Evolutionary conservation across 2,797 vertebrate genomes (phyloP).

Genomic region (Enteromius unitaeniatus): DNA sequence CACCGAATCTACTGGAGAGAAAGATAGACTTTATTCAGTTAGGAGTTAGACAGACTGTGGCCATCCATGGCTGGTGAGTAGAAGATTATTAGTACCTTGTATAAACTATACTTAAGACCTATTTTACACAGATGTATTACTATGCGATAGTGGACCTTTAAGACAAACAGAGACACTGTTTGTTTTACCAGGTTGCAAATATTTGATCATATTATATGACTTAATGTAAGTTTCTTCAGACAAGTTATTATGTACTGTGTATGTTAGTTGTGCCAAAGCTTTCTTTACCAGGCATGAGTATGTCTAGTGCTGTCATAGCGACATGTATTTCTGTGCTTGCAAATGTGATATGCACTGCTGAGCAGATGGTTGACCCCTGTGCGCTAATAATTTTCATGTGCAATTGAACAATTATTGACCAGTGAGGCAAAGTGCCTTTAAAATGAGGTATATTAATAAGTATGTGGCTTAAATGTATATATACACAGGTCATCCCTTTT

Average conservation of each 20-base stretch:
- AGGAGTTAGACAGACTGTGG: slow-evolving; percentile 32
- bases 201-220: slow-evolving; percentile 23
- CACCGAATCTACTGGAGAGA: background rate
- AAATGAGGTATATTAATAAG: background rate
- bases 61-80: slow-evolving; percentile 71
- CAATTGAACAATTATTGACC: slow-evolving; percentile 35
- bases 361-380: slow-evolving; percentile 22
- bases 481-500: background rate
- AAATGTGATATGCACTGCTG: slow-evolving; percentile 7
- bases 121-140: slow-evolving; percentile 21
- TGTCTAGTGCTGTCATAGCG: slow-evolving; percentile 24
- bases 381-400: slow-evolving; percentile 1
- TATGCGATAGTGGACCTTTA: slow-evolving; percentile 20
- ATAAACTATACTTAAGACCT: background rate
- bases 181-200: slow-evolving; percentile 23
- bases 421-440: slow-evolving; percentile 4
- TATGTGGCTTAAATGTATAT: background rate
- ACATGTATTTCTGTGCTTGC: slow-evolving; percentile 9
- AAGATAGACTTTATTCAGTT: slow-evolving; percentile 8
- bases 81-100: slow-evolving; percentile 9
- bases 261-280: background rate
- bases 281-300: background rate
- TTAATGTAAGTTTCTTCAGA: slow-evolving; percentile 12
- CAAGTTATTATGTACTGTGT: background rate
- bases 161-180: slow-evolving; percentile 15